Percentiles rank a stretch among this genome's conserved stretches.
phyloP scores from a whole-genome alignment of 2,797 vertebrate genomes.

The Erethizon dorsatum region DNA sequence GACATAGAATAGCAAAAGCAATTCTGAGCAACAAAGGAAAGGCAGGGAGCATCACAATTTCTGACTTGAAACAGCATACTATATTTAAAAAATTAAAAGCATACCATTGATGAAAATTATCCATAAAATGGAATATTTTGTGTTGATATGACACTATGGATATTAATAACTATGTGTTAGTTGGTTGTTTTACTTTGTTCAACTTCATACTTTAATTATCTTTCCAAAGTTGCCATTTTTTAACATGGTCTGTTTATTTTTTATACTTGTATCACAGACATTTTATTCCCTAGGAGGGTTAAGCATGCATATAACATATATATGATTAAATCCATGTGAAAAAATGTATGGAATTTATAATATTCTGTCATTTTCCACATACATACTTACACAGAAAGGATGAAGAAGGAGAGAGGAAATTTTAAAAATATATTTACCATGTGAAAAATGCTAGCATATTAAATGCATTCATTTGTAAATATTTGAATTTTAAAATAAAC shows the following conservation, averaged over 20 bases:
- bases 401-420: background rate
- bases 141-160: background rate
- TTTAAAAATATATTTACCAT: background rate
- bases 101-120: background rate
- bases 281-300: background rate
- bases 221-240: background rate
- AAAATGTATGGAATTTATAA: background rate
- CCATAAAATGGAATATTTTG: background rate
- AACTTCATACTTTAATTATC: background rate
- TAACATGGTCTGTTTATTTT: background rate
- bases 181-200: background rate
- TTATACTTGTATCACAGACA: background rate
- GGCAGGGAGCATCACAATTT: too few species aligned
- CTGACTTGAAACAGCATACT: too few species aligned
- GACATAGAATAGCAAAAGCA: too few species aligned
- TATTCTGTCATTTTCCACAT: background rate
- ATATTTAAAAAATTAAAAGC: slow-evolving; percentile 8
- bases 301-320: too few species aligned
- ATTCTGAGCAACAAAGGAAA: too few species aligned
- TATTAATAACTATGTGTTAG: background rate
- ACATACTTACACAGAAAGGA: background rate
- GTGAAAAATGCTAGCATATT: background rate
- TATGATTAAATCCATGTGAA: background rate
- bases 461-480: background rate
- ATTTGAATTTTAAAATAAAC: slow-evolving; percentile 11